Evolutionary conservation across 2,797 vertebrate species (phyloP), one percentile per base, ranked within the genome.

Genomic region (Tokudaia tokunoshimensis): DNA sequence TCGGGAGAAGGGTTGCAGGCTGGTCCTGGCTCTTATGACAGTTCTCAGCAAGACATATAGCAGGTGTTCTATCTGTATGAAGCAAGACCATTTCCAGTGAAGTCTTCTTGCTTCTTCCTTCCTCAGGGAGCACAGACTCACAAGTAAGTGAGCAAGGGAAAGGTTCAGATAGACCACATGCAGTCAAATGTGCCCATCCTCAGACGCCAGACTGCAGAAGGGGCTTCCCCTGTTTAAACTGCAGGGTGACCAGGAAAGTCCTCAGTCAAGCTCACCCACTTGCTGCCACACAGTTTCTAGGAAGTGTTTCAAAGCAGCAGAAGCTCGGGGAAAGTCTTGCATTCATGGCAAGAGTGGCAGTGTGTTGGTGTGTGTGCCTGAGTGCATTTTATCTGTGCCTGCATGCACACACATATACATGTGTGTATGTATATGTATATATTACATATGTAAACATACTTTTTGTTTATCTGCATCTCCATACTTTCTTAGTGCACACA

Each of bases 251-350:
- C 70, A 20, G 61, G 41, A 9, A 4, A 10, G 12, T 19, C 37
- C 20, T 50, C 12, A 15, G 61, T 13, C 50, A 10, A 22, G 57
- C 41, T 57, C 22, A 24, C 37, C 24, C 5, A 2, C 57, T 19
- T 6, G 0, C 34, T 4, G 24, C 76, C 11, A 0, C 13, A 22
- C 55, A 0, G 41, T 76, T 67, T 50, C 41, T 50, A 10, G 5
- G n/a, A 90, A 44, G 29, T 13, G 34, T 91, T 34, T 37, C 26
- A 74, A 75, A 86, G 95, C 81, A 47, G 24, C 47, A 19, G 9
- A 41, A 8, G 70, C 47, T 57, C 67, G 34, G 84, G 19, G 65
- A 63, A 55, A 41, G 50, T 37, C n/a, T 0, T 10, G 37, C 26
- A 29, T 47, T 26, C 44, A 22, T 1, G 57, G 7, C 8, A 5